A percentile compares a stretch with the other conserved stretches of the same genome.
Evolutionary conservation across 2,888 invertebrate species (phyloP).

Genomic region (Noctua janthe): DNA sequence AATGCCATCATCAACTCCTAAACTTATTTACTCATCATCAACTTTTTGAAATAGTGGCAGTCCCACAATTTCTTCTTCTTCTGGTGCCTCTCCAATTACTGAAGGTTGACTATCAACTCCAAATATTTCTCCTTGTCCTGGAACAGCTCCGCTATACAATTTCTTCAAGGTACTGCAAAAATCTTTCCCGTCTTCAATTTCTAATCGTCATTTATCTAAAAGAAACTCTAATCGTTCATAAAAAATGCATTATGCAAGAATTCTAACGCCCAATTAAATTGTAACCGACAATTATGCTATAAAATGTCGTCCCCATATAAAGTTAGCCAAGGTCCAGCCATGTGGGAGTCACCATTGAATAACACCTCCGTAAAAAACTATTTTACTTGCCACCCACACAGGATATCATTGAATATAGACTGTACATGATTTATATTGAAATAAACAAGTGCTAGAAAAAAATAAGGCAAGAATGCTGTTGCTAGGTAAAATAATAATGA

Average conservation of each 20-base stretch:
- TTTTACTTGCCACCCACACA: slow-evolving; percentile 80
- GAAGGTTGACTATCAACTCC: not conserved
- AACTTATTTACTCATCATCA: not conserved
- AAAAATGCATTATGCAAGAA: slow-evolving; percentile 67
- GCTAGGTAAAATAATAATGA: not conserved
- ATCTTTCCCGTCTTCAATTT: not conserved
- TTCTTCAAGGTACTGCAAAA: not conserved
- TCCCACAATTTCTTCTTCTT: not conserved
- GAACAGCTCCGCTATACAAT: not conserved
- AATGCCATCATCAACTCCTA: not conserved
- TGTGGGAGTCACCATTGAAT: slow-evolving; percentile 85
- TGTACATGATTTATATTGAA: slow-evolving; percentile 56
- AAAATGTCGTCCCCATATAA: slow-evolving; percentile 79
- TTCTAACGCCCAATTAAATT: slow-evolving; percentile 77
- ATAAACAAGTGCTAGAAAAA: slow-evolving; percentile 56
- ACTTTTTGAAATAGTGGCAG: not conserved
- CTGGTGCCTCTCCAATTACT: not conserved
- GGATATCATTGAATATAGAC: slow-evolving; percentile 60
- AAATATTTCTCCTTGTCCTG: not conserved
- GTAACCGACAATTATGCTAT: slow-evolving; percentile 78
- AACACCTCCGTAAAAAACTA: slow-evolving; percentile 73
- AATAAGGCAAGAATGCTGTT: not conserved
- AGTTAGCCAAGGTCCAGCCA: slow-evolving; percentile 78
- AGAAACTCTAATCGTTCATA: slow-evolving; percentile 46
- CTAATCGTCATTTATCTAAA: slow-evolving; percentile 20